These are phyloP conservation scores for Carposina sasakii DNA, from an alignment of 1,140 invertebrate species.

Conservation along the genomic window DNA sequence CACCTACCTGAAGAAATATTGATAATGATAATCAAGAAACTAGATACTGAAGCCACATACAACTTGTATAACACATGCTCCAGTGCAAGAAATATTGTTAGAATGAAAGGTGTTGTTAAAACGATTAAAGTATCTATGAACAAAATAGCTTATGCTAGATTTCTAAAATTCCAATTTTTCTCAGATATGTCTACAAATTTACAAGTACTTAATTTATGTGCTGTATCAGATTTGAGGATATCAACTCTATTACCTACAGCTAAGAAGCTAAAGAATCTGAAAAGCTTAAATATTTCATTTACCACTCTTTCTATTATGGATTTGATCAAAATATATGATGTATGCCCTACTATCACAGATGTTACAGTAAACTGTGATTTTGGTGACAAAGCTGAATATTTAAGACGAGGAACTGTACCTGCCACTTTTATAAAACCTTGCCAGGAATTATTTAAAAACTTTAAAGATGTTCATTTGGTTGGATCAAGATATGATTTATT, in stretches of 20 bases:
- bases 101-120: conserved; percentile 27
- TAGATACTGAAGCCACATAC: conserved; percentile 30
- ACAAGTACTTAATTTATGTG: conserved; percentile 35
- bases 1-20: conserved; percentile 48
- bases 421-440: conserved; percentile 16
- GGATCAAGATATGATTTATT: conserved; percentile 33
- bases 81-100: conserved; percentile 26
- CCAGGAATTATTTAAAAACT: conserved; percentile 39
- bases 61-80: conserved; percentile 32
- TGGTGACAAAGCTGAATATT: conserved; percentile 9
- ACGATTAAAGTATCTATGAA: conserved; percentile 30
- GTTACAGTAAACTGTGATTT: conserved; percentile 39
- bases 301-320: conserved; percentile 41
- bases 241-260: conserved; percentile 26
- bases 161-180: conserved; percentile 33
- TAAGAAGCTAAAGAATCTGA: conserved; percentile 35
- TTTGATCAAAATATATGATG: conserved; percentile 34
- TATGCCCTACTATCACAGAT: conserved; percentile 41
- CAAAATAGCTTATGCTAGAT: conserved; percentile 28
- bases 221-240: conserved; percentile 34
- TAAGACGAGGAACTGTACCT: conserved; percentile 14
- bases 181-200: conserved; percentile 35
- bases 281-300: conserved; percentile 42
- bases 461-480: conserved; percentile 44
- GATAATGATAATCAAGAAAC: conserved; percentile 35